Evolutionary conservation across 2,113 vertebrate species (phyloP).

Genomic region (Corythornis cristatus): DNA sequence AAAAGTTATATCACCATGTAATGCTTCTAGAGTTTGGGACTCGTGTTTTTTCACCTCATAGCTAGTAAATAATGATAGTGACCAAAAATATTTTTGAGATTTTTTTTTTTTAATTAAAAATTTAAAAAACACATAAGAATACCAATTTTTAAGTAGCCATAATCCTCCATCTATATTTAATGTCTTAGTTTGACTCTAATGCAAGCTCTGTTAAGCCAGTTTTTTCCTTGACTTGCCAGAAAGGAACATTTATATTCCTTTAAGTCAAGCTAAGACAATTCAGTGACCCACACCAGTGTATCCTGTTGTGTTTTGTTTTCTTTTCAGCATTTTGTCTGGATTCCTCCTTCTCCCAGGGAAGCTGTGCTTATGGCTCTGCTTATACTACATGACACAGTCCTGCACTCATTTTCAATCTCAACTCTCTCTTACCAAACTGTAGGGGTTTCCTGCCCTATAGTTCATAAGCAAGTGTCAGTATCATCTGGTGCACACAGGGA

Average conservation of each 20-base stretch:
- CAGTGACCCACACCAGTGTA: background rate
- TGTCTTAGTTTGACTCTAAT: background rate
- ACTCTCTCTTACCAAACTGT: background rate
- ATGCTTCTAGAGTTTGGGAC: background rate
- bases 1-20: background rate
- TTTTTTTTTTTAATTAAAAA: background rate
- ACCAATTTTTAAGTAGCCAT: background rate
- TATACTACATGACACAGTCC: background rate
- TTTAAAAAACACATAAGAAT: background rate
- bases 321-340: background rate
- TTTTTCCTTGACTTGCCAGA: background rate
- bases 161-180: background rate
- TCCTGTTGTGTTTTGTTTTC: background rate
- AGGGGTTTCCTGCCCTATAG: background rate
- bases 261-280: background rate
- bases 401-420: background rate
- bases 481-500: no score
- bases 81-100: background rate
- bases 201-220: background rate
- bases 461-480: no score
- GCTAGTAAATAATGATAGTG: background rate
- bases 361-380: background rate
- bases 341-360: background rate
- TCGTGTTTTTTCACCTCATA: background rate
- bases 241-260: background rate